Evolutionary conservation across 1,140 invertebrate species (phyloP).

Genomic region (Drosophila kanapiae): DNA sequence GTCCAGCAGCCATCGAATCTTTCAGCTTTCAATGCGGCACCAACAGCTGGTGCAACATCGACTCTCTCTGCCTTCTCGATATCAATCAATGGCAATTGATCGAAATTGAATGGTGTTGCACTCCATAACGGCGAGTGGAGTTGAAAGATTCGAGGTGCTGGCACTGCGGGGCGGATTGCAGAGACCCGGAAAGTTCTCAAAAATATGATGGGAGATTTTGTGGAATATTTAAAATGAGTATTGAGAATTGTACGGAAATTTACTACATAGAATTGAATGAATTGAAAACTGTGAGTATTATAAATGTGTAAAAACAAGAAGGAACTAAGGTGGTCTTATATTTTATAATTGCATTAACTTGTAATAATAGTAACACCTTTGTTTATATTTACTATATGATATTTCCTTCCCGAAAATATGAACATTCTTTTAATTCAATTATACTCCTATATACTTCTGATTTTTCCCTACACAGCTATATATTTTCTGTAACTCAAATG

Average conservation of each 20-base stretch:
- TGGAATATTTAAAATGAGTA: not conserved
- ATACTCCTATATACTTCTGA: not conserved
- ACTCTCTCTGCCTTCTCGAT: conserved; percentile 45
- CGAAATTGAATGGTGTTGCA: conserved; percentile 70
- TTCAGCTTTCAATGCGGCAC: conserved; percentile 21
- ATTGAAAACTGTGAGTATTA: not conserved
- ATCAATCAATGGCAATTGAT: conserved; percentile 75
- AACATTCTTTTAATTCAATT: not conserved
- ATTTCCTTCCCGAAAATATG: not conserved
- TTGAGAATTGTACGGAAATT: not conserved
- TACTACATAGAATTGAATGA: not conserved
- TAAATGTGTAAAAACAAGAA: too few species aligned
- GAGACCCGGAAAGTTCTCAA: not conserved
- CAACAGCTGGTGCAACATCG: conserved; percentile 41
- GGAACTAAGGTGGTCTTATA: too few species aligned
- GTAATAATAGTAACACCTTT: not conserved
- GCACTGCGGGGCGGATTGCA: conserved; percentile 3
- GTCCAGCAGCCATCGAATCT: conserved; percentile 4
- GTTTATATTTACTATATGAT: not conserved
- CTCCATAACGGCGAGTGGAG: conserved; percentile 25
- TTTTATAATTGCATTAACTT: too few species aligned
- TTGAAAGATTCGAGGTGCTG: conserved; percentile 43
- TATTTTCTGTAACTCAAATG: not conserved
- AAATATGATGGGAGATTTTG: not conserved
- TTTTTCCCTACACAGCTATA: not conserved